Evolutionary conservation across 53 echinoderm and acorn worm species (phyloP).

Genomic region (Actinopyga echinites): DNA sequence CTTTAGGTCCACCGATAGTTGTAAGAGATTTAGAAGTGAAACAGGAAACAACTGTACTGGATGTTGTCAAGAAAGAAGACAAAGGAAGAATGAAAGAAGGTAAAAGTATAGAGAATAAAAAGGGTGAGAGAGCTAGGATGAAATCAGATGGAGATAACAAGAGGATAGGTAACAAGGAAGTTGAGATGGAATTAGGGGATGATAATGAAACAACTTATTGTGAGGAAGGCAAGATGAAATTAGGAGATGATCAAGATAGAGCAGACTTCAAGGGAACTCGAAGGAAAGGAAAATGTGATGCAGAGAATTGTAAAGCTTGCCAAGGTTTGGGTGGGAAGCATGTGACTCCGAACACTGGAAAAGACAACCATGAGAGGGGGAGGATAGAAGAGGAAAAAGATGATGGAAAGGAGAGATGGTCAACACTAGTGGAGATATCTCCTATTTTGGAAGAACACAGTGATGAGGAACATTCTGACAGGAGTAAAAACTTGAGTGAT

Average conservation of each 20-base stretch:
- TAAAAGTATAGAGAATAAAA: no score
- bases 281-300: slow-evolving; percentile 14
- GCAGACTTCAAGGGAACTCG: not conserved
- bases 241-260: not conserved
- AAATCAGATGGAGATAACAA: slow-evolving; percentile 6
- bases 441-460: no score
- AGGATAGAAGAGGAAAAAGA: not conserved
- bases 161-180: not conserved
- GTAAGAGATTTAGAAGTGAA: no score
- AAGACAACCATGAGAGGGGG: not conserved
- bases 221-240: not conserved
- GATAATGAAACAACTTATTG: not conserved
- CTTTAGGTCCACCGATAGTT: no score
- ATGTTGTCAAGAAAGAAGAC: no score
- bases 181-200: not conserved
- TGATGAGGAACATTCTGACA: no score
- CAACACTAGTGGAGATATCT: no score
- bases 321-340: slow-evolving; percentile 7
- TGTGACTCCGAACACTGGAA: not conserved
- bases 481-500: no score
- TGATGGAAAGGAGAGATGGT: not conserved
- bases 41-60: no score
- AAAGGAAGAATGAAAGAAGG: no score
- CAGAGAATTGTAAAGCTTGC: slow-evolving; percentile 1
- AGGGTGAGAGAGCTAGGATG: not conserved